A percentile compares a stretch with the other conserved stretches of the same genome.
phyloP scores from a whole-genome alignment of 2,888 invertebrate species.

The Cantharis rufa region DNA sequence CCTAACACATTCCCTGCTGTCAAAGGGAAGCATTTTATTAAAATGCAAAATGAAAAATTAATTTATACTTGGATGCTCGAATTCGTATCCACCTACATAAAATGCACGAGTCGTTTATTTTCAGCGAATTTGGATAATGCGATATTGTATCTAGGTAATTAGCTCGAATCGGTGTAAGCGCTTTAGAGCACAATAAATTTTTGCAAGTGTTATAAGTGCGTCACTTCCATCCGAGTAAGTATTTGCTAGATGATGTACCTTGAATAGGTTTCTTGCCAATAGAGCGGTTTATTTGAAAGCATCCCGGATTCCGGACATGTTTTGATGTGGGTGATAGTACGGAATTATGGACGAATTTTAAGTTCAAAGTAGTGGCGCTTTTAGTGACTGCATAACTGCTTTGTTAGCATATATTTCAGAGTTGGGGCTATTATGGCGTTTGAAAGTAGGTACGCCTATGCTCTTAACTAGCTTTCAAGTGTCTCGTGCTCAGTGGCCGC shows the following conservation, averaged over 20 bases:
- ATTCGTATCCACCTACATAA: background rate
- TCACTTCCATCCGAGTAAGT: background rate
- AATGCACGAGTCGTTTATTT: background rate
- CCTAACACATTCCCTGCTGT: background rate
- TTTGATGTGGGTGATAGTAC: conserved; percentile 12
- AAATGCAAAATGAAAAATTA: background rate
- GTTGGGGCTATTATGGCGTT: conserved; percentile 19
- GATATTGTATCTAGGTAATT: background rate
- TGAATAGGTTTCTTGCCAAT: conserved; percentile 2
- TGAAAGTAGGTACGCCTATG: conserved; percentile 27
- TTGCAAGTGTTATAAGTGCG: background rate
- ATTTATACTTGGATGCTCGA: background rate
- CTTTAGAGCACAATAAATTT: background rate
- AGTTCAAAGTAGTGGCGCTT: conserved; percentile 20
- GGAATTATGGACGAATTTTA: conserved; percentile 17
- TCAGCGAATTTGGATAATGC: background rate
- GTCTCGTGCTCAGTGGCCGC: conserved; percentile 32
- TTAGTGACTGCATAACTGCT: conserved; percentile 25
- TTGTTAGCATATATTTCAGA: conserved; percentile 22
- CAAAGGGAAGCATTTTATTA: background rate
- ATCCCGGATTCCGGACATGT: conserved; percentile 17
- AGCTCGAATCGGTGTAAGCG: background rate
- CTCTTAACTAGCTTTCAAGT: conserved; percentile 31
- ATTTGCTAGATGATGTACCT: background rate
- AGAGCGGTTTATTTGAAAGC: background rate